phyloP scores from a whole-genome alignment of 2,113 vertebrate species.

The Hemichromis elongatus region DNA sequence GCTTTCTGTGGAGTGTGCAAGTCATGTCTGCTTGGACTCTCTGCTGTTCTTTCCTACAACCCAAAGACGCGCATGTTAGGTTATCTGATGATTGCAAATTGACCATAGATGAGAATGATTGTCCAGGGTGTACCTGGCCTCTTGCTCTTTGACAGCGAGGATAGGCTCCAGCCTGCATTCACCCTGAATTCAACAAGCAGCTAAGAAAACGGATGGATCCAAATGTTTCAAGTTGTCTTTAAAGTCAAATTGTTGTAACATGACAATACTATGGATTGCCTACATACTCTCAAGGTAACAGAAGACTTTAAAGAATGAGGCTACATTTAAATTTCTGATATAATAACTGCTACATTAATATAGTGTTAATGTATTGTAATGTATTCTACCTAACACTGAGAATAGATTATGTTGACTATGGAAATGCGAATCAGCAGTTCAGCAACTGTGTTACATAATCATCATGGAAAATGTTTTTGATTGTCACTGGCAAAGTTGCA shows the following conservation, averaged over 20 bases:
- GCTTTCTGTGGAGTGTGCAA: background rate
- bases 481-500: background rate
- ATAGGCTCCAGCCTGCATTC: background rate
- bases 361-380: background rate
- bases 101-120: background rate
- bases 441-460: conserved; percentile 1
- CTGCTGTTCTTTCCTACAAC: background rate
- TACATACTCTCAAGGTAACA: background rate
- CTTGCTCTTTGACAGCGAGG: background rate
- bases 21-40: background rate
- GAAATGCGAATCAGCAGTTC: background rate
- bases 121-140: background rate
- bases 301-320: background rate
- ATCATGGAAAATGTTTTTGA: conserved; percentile 3
- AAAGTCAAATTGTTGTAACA: background rate
- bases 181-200: background rate
- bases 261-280: background rate
- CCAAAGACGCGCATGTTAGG: background rate
- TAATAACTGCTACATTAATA: background rate
- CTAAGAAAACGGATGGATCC: background rate
- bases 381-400: background rate
- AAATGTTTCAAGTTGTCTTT: background rate
- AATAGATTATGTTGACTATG: background rate
- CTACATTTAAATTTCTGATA: background rate
- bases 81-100: background rate